These are phyloP conservation scores for Aphelinus certus DNA, from an alignment of 1,140 invertebrate species.

Conservation along the genomic window DNA sequence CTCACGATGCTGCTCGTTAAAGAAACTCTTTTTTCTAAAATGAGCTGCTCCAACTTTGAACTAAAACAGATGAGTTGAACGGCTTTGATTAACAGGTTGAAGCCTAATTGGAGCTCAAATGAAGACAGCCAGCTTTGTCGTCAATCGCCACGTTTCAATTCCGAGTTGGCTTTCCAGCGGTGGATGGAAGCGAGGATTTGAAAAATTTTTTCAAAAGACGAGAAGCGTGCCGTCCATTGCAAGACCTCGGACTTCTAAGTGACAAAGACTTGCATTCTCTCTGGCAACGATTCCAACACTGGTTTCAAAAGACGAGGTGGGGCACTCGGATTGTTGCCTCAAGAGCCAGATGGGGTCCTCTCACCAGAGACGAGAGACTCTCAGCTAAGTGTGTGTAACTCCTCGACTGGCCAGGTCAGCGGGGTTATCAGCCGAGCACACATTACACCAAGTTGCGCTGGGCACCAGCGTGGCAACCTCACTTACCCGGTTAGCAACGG, in stretches of 20 bases:
- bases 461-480: background rate
- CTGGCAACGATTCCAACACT: too few relatives aligned
- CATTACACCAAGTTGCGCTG: slow-evolving; percentile 10
- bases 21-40: background rate
- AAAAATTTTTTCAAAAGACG: background rate
- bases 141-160: background rate
- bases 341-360: slow-evolving; percentile 12
- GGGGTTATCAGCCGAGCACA: slow-evolving; percentile 12
- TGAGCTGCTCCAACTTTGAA: background rate
- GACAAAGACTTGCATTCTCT: background rate
- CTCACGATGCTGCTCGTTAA: background rate
- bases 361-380: slow-evolving; percentile 6
- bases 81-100: background rate
- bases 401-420: slow-evolving; percentile 29
- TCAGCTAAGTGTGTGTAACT: background rate
- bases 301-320: too few relatives aligned
- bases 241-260: background rate
- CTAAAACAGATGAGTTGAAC: background rate
- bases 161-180: background rate
- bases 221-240: background rate
- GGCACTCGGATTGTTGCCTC: background rate
- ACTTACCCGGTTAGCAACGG: slow-evolving; percentile 15
- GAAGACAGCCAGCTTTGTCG: background rate
- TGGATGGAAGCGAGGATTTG: background rate
- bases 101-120: background rate